Conservation (phyloP, 1,140 invertebrate genomes). For the Sarcophaga bullata region DNA sequence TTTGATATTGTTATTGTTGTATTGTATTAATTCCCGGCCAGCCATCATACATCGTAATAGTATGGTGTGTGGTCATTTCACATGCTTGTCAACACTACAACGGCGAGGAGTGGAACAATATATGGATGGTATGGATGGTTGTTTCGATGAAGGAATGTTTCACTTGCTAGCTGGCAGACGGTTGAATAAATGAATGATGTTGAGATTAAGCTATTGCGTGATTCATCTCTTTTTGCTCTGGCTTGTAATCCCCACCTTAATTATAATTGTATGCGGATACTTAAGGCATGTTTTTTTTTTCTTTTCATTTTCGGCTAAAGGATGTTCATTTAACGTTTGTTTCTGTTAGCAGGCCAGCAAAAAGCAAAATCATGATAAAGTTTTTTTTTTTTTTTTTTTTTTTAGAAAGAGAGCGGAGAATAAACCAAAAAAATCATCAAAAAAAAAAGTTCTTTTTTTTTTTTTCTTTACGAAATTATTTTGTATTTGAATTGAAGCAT, state of each 20-base stretch:
- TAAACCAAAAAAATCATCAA: not conserved
- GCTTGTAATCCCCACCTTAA: constrained; percentile 35
- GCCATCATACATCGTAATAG: not conserved
- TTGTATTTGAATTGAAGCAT: not conserved
- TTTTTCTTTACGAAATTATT: not conserved
- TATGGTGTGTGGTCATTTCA: constrained; percentile 26
- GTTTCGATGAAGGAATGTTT: not conserved
- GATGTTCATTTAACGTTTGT: not conserved
- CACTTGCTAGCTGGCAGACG: not conserved
- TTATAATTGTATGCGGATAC: constrained; percentile 34
- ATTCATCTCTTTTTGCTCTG: constrained; percentile 30
- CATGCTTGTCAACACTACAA: constrained; percentile 35
- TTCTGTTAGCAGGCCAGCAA: not conserved
- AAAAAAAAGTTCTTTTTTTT: not conserved
- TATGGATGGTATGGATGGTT: not conserved
- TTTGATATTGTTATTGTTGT: no score
- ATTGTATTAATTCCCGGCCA: no score
- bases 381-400: not conserved
- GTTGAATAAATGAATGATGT: not conserved
- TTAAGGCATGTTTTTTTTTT: constrained; percentile 12
- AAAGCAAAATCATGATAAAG: not conserved
- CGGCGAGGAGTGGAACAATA: not conserved
- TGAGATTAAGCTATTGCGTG: constrained; percentile 39
- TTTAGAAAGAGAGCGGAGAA: not conserved
- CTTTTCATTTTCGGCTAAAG: not conserved